A percentile compares a stretch with the other conserved stretches of the same genome.
Evolutionary conservation across 2,888 invertebrate species (phyloP).

Genomic region (Glyphotaelius pellucidus): DNA sequence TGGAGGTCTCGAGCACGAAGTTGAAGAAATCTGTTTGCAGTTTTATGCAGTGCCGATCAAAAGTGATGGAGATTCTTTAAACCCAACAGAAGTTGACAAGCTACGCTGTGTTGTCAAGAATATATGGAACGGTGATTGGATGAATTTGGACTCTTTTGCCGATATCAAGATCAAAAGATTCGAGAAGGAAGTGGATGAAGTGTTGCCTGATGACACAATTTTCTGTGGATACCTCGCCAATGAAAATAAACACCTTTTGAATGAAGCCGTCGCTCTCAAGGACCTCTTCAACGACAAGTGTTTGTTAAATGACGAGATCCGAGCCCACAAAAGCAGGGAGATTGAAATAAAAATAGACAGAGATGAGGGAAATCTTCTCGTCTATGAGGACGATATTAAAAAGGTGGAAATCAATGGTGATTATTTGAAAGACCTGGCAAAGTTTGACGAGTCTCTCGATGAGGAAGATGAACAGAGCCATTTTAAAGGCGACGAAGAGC

Average conservation of each 20-base stretch:
- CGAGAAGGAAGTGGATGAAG: conserved; percentile 57
- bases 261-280: neutral
- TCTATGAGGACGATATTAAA: neutral
- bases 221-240: conserved; percentile 50
- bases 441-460: neutral
- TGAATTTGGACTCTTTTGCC: conserved; percentile 45
- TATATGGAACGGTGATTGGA: conserved; percentile 35
- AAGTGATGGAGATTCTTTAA: conserved; percentile 47
- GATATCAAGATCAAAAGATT: conserved; percentile 53
- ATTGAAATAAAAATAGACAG: conserved; percentile 3
- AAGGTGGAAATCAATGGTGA: neutral
- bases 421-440: neutral
- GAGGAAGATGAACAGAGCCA: neutral
- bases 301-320: conserved; percentile 38
- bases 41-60: conserved; percentile 57
- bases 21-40: conserved; percentile 39
- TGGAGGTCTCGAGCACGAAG: neutral
- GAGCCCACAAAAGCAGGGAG: conserved; percentile 16
- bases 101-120: conserved; percentile 15
- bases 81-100: conserved; percentile 43
- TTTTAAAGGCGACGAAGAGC: conserved; percentile 11
- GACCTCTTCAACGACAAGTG: conserved; percentile 40
- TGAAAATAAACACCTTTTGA: conserved; percentile 38
- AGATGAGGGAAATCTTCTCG: neutral
- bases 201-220: conserved; percentile 51